These are phyloP conservation scores for Apostichopus parvimensis DNA, from an alignment of 35 echinoderm and acorn worm species.

Conservation along the genomic window DNA sequence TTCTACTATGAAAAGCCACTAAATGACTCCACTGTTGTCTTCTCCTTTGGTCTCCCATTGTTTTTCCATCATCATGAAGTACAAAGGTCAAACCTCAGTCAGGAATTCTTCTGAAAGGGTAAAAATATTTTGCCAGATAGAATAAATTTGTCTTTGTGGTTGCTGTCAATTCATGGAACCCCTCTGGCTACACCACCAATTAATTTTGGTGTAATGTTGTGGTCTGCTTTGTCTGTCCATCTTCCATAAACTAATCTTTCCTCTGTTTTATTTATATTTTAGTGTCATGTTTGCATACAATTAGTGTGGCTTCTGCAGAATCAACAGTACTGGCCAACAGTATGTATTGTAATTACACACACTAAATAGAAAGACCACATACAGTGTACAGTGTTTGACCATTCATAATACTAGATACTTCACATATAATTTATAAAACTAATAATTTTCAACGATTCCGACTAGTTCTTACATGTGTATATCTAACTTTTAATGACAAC, in stretches of 20 bases:
- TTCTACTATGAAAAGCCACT: background rate
- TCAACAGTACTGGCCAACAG: background rate
- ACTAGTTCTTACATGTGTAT: too few species aligned
- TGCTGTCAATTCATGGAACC: background rate
- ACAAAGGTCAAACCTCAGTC: background rate
- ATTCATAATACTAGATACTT: too few species aligned
- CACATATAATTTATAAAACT: too few species aligned
- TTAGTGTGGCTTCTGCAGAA: background rate
- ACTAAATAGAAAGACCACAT: too few species aligned
- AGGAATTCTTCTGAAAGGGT: background rate
- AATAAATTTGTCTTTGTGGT: background rate
- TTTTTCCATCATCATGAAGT: background rate
- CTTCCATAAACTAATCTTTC: background rate
- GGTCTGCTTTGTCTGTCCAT: background rate
- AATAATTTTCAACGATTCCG: too few species aligned
- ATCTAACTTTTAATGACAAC: too few species aligned
- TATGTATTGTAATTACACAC: too few species aligned
- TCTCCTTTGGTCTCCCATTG: background rate
- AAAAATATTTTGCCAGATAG: background rate
- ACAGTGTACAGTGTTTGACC: too few species aligned
- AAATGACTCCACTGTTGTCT: background rate
- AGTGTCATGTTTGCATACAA: background rate
- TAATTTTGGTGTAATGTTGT: background rate
- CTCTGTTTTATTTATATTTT: background rate
- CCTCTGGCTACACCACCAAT: background rate